Evolutionary conservation across 1,140 invertebrate species (phyloP), one percentile per base, ranked within the genome.

Genomic region (Drosophila cardini): DNA sequence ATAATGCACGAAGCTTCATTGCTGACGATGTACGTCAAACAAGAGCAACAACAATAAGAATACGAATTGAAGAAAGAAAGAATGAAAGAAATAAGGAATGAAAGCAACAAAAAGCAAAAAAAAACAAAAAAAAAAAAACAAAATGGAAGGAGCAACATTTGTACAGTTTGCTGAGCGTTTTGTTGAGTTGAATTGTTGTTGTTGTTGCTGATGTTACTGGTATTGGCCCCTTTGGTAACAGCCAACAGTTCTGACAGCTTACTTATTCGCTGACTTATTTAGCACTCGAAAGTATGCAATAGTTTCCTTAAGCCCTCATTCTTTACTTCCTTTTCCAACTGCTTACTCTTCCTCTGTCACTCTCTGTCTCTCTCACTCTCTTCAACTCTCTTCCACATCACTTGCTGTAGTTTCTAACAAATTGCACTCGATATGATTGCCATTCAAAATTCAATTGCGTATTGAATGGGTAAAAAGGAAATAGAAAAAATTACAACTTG

Each of bases 341-440:
- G 21, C 21, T n/a, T n/a, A n/a, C n/a, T n/a, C n/a, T n/a, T n/a
- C n/a, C n/a, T n/a, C n/a, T 26, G 2, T 3, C 21, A 36, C 62
- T 46, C 26, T 30, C 34, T 36, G 42, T 62, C 15, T 4, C 30
- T 9, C 9, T n/a, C 18, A 15, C 40, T n/a, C 52, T 2, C 42
- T 32, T 26, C 9, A 13, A 40, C n/a, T 42, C 45, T 32, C 0
- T n/a, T 15, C 52, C 32, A 50, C 21, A 26, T 26, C 21, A 26
- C 21, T 26, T 26, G 1, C 21, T 26, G 21, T 26, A 26, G 21
- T 26, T 26, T 26, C 1, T 26, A 26, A 57, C 75, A 83, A 83
- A 71, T 84, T 82, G 80, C 80, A 79, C 80, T 82, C 71, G 80
- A 79, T 84, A 73, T 84, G 80, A 84, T 84, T 82, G 80, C 80